Evolutionary conservation across 2,888 invertebrate genomes (phyloP), one percentile per base, ranked within the genome.

Genomic region (Thumatha senex): DNA sequence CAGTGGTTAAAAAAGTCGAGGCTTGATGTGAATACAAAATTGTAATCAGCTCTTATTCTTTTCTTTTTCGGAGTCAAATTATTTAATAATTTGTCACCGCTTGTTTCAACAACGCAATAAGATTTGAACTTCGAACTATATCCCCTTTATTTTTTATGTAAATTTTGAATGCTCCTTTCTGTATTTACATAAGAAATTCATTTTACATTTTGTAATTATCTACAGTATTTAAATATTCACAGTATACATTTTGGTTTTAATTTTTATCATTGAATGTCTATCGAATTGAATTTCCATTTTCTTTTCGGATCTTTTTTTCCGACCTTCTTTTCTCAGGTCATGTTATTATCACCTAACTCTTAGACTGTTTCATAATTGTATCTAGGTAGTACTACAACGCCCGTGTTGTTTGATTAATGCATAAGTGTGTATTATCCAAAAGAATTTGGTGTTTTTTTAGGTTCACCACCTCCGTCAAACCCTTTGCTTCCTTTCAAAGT

Each of bases 71-170:
- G 39, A 54, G 51, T 58, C 54, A 47, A 61, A 71, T 67, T 58
- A 63, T 71, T 71, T 54, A 58, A 61, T 58, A 58, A 63, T 70
- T 71, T 67, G 58, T 65, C 67, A 65, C 48, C 50, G 47, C 60
- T 70, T 71, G 58, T 65, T 36, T 49, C 31, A 31, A 54, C 44
- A 43, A 51, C 46, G 57, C 49, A 54, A 36, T 54, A 46, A n/a
- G n/a, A n/a, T 24, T 4, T 46, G 46, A 54, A 29, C 24, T 39
- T 48, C 46, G 41, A 60, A 52, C 36, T 35, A 33, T 43, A 43
- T 52, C 41, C 39, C 15, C n/a, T 58, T 48, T 41, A 12, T 40
- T 40, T 54, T 47, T 36, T 47, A 49, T 60, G 63, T 51, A 55
- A 63, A 56, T 65, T 63, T 48, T 7, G 30, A 59, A 57, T 56